Evolutionary conservation across 2,797 vertebrate species (phyloP).

Genomic region (Fistularia commersonii): DNA sequence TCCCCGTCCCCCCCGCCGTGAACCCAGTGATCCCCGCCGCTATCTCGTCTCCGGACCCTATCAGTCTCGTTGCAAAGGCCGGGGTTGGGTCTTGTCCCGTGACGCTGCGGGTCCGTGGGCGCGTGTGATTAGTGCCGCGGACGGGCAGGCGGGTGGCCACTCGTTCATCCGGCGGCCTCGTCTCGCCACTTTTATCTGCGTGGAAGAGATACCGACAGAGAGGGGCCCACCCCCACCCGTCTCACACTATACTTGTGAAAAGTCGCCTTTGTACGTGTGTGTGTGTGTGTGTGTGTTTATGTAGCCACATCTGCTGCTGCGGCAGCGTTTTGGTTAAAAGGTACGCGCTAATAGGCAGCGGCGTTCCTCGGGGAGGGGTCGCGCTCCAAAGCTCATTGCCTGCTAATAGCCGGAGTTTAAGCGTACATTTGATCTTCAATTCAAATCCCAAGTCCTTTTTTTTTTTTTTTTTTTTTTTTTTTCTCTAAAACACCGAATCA

Average conservation of each 20-base stretch:
- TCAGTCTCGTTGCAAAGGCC: slow-evolving; percentile 43
- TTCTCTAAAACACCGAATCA: too few species aligned
- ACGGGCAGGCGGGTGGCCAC: slow-evolving; percentile 63
- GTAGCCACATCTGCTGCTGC: slow-evolving; percentile 18
- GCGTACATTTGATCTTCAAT: slow-evolving; percentile 60
- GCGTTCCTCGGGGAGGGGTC: slow-evolving; percentile 33
- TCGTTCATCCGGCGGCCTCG: slow-evolving; percentile 50
- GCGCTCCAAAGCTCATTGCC: slow-evolving; percentile 40
- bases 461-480: too few species aligned
- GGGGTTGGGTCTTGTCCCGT: slow-evolving; percentile 25
- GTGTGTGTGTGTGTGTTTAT: slow-evolving; percentile 12
- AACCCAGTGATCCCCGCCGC: slow-evolving; percentile 49
- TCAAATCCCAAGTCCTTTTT: slow-evolving; percentile 64
- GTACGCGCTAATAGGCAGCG: slow-evolving; percentile 37
- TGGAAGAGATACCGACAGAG: slow-evolving; percentile 51
- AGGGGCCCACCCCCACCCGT: slow-evolving; percentile 45
- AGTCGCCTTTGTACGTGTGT: slow-evolving; percentile 27
- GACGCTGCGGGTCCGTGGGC: slow-evolving; percentile 17
- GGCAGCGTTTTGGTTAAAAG: slow-evolving; percentile 30
- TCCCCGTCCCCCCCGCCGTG: too few species aligned
- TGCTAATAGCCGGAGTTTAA: slow-evolving; percentile 57
- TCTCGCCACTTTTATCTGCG: slow-evolving; percentile 61
- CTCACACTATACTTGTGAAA: slow-evolving; percentile 52
- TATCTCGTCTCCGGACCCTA: slow-evolving; percentile 43
- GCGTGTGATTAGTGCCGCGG: slow-evolving; percentile 15